Evolutionary conservation across 37 sponge, comb jelly and placozoan genomes (phyloP), one percentile per base, ranked within the genome.

Genomic region (Mnemiopsis leidyi): DNA sequence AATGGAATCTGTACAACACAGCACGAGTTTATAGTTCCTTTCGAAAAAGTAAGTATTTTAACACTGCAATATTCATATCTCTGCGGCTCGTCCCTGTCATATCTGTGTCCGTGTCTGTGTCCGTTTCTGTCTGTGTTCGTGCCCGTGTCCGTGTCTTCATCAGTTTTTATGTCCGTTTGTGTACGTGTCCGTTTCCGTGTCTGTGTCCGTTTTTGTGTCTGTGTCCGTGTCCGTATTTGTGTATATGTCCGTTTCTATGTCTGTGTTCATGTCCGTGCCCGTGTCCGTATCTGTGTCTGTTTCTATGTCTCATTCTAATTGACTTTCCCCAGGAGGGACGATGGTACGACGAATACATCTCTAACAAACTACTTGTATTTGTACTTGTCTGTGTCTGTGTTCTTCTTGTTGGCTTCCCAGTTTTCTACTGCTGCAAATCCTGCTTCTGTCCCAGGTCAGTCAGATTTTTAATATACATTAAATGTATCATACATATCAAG

Each of bases 391-490:
- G 25, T 25, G 30, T 71, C 20, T 5, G 5, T 29, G 75, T 71
- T 18, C 2, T 71, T 29, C 75, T 71, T n/a, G 75, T n/a, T 2
- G 7, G 25, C 30, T 71, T 5, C n/a, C 30, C 75, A 29, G 21
- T 71, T 18, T 13, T 25, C 30, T 29, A 29, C 75, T 71, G 75
- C 30, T 29, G 30, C 75, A 71, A 71, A 25, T n/a, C 75, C 5
- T 71, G 20, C 75, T 71, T 71, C 75, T 71, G 75, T 71, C 75
- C 75, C 75, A 71, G 30, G 75, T 71, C 5, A 71, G 21, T 29
- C n/a, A n/a, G n/a, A n/a, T n/a, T n/a, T n/a, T n/a, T n/a, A n/a
- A n/a, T n/a, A n/a, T n/a, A n/a, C n/a, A n/a, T n/a, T n/a, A n/a
- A n/a, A n/a, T n/a, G n/a, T n/a, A n/a, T n/a, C n/a, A n/a, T n/a